These are phyloP conservation scores for Colletes gigas DNA, from an alignment of 1,140 invertebrate genomes.

Conservation along the genomic window DNA sequence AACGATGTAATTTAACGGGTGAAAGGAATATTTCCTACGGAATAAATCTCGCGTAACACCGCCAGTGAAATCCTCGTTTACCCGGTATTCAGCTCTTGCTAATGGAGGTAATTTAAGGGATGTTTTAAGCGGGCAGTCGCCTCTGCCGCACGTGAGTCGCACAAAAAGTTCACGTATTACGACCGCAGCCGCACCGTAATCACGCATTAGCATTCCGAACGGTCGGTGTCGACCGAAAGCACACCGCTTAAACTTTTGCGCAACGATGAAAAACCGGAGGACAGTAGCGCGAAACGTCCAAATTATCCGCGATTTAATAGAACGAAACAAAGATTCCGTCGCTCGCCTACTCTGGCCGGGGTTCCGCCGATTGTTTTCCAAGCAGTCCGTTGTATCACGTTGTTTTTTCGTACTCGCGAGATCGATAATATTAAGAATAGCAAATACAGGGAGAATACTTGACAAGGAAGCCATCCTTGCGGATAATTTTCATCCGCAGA, in stretches of 20 bases:
- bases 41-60: conserved; percentile 79
- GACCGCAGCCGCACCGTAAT: conserved; percentile 69
- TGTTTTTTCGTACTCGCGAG: not conserved
- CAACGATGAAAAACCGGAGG: conserved; percentile 28
- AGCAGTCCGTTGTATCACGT: not conserved
- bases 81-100: conserved; percentile 76
- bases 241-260: conserved; percentile 54
- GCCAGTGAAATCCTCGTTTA: conserved; percentile 77
- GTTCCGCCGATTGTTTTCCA: not conserved
- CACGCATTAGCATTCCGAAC: conserved; percentile 79
- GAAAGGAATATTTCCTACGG: conserved; percentile 78
- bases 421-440: not conserved
- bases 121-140: conserved; percentile 76
- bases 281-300: conserved; percentile 36
- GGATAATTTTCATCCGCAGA: conserved; percentile 27
- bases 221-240: conserved; percentile 42
- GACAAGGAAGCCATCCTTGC: conserved; percentile 12
- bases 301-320: conserved; percentile 19
- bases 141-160: conserved; percentile 72
- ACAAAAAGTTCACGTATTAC: conserved; percentile 76
- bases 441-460: not conserved
- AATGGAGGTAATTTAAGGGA: conserved; percentile 80
- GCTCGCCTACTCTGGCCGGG: not conserved
- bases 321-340: conserved; percentile 24
- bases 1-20: conserved; percentile 73